Base-by-base conservation (phyloP, 1,140 invertebrate species). In the Coptotermes formosanus region DNA sequence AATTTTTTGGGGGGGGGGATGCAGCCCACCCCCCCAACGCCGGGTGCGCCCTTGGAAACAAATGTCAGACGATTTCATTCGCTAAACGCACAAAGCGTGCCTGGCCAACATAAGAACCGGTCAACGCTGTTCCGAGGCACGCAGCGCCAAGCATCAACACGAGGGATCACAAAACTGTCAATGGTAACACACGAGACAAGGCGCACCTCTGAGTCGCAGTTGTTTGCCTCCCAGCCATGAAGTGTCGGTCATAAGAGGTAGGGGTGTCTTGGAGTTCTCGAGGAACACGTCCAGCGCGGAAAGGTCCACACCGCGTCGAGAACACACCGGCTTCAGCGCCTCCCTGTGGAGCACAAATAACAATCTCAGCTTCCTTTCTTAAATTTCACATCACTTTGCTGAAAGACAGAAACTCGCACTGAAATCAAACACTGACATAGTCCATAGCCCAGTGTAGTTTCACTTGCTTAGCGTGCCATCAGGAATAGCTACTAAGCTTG, bases 181-280 rank as follows among this genome's bases (percentile, higher is more conserved):
- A 23, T 4, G n/a, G 64, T 69, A 69, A 4, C n/a, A 23, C 4
- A 38, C 38, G 38, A 25, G 3, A 84, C 11, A 48, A 30, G 69
- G 89, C 90, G 92, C 91, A 94, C 94, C 93, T 91, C 91, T 93
- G 87, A 96, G 92, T 89, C 94, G 92, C 44, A 96, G 92, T 88
- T 95, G 94, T 90, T 94, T 95, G 48, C 95, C 95, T 86, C 94
- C 95, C 12, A 96, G 92, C 89, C 92, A 92, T 43, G 92, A 93
- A 55, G 93, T 94, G 89, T 95, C 94, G 32, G 93, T 94, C 23
- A 92, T 92, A 83, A 92, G 91, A 87, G 93, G 90, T 82, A 93
- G 91, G 84, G 93, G 93, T 84, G 92, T 93, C 89, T 92, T 93
- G 88, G 93, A 94, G 55, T 93, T 93, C 88, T 95, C 94, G 64